Evolutionary conservation across 1,140 invertebrate genomes (phyloP), one percentile per base, ranked within the genome.

Genomic region (Anastrepha obliqua): DNA sequence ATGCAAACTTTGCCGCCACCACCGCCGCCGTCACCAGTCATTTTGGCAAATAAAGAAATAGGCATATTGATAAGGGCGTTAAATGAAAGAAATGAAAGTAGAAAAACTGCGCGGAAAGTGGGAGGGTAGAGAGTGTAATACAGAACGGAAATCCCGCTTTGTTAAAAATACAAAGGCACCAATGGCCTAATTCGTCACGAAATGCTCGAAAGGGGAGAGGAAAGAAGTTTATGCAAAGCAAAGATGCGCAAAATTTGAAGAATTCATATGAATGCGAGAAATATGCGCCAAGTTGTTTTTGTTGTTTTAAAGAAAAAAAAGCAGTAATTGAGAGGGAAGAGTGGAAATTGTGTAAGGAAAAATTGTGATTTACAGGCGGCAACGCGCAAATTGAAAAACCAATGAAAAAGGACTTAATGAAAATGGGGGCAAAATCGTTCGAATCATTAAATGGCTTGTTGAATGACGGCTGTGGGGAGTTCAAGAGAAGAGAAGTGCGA

Each of bases 401-500:
- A 74, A 74, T 74, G 67, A 74, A 74, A 74, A 74, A 74, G 67
- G 67, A 74, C 67, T 74, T 74, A 74, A 74, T 74, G 42, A 44
- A 74, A 74, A 74, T 47, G 67, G 67, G 67, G 17, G 15, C 67
- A 6, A 17, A 47, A 74, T 47, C 17, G 42, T 44, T 42, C 42
- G 67, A 6, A 74, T 17, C 17, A 74, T 74, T 74, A 42, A 74
- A 47, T 74, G 42, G 67, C 39, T 70, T 8, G 8, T 42, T 70
- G 42, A 11, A 42, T 44, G 39, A 13, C 29, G 4, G 67, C 44
- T 42, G 4, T 74, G 67, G 11, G 3, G 11, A 74, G 67, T 74
- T 47, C 4, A 3, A 74, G 42, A 13, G 51, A 11, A 6, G 51
- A 55, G 51, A 55, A 47, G 4, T 47, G 13, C 2, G 15, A 15